phyloP scores from a whole-genome alignment of 1,140 invertebrate species.

The Sycobia sp. region DNA sequence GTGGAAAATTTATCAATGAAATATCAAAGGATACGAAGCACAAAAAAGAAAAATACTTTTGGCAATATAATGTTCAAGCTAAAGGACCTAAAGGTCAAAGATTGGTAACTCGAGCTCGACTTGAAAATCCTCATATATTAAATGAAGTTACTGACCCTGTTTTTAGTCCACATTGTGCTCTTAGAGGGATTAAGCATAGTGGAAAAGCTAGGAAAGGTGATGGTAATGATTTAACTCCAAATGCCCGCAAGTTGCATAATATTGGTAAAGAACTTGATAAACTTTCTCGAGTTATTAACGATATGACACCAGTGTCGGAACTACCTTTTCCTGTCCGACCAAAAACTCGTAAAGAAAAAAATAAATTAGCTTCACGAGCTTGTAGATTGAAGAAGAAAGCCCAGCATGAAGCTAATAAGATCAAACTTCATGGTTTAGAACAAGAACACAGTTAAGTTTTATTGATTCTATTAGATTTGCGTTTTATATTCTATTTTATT shows the following conservation, averaged over 20 bases:
- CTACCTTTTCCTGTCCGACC: constrained; percentile 86
- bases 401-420: constrained; percentile 93
- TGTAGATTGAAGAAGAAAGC: constrained; percentile 95
- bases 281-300: constrained; percentile 88
- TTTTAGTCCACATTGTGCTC: constrained; percentile 86
- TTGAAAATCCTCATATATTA: constrained; percentile 90
- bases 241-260: constrained; percentile 85
- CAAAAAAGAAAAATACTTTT: constrained; percentile 90
- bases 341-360: constrained; percentile 95
- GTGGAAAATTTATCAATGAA: constrained; percentile 54
- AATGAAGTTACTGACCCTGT: constrained; percentile 91
- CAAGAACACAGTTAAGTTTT: constrained; percentile 82
- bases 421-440: constrained; percentile 92
- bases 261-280: constrained; percentile 94
- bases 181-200: constrained; percentile 89
- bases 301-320: constrained; percentile 94
- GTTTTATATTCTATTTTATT: background rate
- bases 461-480: background rate
- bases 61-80: constrained; percentile 98
- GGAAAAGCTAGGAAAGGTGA: constrained; percentile 96
- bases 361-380: constrained; percentile 94
- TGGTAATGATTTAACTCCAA: constrained; percentile 95
- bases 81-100: constrained; percentile 96
- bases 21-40: constrained; percentile 46
- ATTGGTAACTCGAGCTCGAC: constrained; percentile 78